Evolutionary conservation across 2,113 vertebrate genomes (phyloP).

Genomic region (Microcebus jonahi): DNA sequence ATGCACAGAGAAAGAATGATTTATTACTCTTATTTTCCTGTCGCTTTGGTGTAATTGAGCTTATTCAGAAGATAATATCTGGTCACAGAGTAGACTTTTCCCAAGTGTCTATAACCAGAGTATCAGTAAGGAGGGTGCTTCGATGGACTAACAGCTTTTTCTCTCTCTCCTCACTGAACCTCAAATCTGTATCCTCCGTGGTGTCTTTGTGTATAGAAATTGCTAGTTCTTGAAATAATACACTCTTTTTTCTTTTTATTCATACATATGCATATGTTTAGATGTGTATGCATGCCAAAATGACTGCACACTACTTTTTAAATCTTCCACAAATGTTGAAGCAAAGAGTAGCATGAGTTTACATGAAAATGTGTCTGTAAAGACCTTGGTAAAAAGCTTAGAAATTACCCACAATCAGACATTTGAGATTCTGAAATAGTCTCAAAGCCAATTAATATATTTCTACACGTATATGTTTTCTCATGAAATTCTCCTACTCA

Average conservation of each 20-base stretch:
- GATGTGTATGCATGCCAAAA: neutral
- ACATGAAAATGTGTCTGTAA: neutral
- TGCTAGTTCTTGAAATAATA: neutral
- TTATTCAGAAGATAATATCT: neutral
- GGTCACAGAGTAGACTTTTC: neutral
- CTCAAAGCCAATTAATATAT: neutral
- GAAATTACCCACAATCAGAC: neutral
- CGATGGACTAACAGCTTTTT: neutral
- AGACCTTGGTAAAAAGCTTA: neutral
- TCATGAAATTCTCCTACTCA: neutral
- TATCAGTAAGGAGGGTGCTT: neutral
- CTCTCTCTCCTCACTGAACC: neutral
- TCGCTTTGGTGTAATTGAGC: neutral
- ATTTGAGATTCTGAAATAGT: neutral
- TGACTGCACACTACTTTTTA: neutral
- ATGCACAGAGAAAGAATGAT: neutral
- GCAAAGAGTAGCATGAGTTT: neutral
- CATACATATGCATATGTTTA: neutral
- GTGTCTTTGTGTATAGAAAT: neutral
- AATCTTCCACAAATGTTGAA: neutral
- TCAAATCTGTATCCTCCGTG: neutral
- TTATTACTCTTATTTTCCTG: neutral
- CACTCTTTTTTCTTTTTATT: neutral
- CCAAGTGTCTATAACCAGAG: neutral
- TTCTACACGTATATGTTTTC: neutral